These are phyloP conservation scores for Halcyon badia DNA, from an alignment of 2,797 vertebrate species.

Conservation along the genomic window DNA sequence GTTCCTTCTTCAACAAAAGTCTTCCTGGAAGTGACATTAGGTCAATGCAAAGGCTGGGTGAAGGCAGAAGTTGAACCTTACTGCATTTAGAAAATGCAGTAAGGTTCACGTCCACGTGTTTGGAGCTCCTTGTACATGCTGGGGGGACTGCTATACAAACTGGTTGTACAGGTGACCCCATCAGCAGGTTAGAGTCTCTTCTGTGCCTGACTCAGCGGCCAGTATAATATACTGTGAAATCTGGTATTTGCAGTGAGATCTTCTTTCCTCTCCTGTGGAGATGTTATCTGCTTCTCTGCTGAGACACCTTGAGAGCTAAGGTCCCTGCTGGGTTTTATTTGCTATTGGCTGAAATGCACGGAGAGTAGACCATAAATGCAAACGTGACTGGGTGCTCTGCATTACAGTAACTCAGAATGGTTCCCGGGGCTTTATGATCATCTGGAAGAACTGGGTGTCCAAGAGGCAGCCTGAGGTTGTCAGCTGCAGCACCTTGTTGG, in stretches of 20 bases:
- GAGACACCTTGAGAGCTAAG: neutral
- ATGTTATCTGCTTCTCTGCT: neutral
- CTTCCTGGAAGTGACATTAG: neutral
- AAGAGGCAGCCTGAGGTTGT: neutral
- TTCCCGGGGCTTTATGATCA: neutral
- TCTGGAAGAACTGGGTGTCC: neutral
- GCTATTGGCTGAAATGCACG: neutral
- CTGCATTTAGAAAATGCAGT: neutral
- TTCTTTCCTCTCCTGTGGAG: neutral
- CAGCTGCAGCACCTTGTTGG: neutral
- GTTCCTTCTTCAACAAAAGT: neutral
- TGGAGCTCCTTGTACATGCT: neutral
- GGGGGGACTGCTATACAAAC: neutral
- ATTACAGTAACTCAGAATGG: neutral
- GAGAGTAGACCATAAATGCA: conserved; percentile 4
- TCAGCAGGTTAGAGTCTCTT: neutral
- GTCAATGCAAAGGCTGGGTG: neutral
- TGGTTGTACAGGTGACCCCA: neutral
- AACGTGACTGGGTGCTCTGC: neutral
- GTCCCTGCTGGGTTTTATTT: conserved; percentile 21
- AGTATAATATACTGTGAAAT: neutral
- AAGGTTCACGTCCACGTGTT: neutral
- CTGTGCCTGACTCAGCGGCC: neutral
- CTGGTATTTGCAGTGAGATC: neutral
- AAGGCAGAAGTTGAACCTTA: neutral